Conservation (phyloP, 2,888 invertebrate species). For the Athetis lepigone region DNA sequence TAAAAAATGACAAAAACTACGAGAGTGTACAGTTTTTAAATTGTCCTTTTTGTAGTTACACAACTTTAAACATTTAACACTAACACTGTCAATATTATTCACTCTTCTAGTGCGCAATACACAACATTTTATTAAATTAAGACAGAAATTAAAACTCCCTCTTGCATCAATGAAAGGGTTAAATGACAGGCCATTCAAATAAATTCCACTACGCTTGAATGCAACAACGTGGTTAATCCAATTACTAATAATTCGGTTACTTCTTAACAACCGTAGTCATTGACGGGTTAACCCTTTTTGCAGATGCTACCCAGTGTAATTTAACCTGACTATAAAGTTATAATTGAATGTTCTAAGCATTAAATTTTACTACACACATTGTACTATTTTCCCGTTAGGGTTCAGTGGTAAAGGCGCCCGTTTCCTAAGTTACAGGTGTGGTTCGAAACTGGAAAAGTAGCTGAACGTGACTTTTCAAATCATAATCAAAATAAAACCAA, state of each 20-base stretch:
- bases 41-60: too few relatives aligned
- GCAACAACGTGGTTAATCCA: conserved; percentile 76
- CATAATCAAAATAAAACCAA: too few relatives aligned
- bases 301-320: conserved; percentile 73
- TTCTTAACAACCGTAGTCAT: conserved; percentile 74
- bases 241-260: conserved; percentile 83
- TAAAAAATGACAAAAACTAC: too few relatives aligned
- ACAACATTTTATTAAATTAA: conserved; percentile 63
- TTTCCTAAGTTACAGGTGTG: too few relatives aligned
- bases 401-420: too few relatives aligned
- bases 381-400: too few relatives aligned
- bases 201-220: conserved; percentile 81
- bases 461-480: too few relatives aligned
- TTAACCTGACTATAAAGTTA: conserved; percentile 48
- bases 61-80: too few relatives aligned
- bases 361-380: background rate
- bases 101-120: conserved; percentile 30
- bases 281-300: conserved; percentile 81
- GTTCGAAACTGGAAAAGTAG: too few relatives aligned
- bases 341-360: conserved; percentile 40
- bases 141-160: conserved; percentile 64
- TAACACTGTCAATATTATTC: background rate
- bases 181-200: conserved; percentile 82
- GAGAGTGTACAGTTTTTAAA: too few relatives aligned
- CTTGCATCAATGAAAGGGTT: conserved; percentile 74